Percentiles rank a stretch among this genome's conserved stretches.
phyloP scores from a whole-genome alignment of 1,140 invertebrate species.

The Nymphalis io region DNA sequence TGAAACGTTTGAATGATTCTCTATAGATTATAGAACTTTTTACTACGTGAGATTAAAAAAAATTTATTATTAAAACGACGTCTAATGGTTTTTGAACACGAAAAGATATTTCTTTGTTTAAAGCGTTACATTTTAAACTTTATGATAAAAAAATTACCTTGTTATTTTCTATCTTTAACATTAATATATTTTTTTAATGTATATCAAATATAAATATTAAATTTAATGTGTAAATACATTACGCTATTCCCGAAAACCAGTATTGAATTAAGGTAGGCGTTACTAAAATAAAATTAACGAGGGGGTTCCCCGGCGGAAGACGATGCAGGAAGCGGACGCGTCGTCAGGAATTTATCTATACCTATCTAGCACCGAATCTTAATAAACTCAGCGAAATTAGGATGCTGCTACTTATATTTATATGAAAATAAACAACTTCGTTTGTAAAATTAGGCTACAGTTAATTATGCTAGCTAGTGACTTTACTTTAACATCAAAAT shows the following conservation, averaged over 20 bases:
- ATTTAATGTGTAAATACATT: constrained; percentile 20
- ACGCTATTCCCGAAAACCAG: constrained; percentile 40
- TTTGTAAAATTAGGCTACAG: background rate
- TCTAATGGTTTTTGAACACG: too few relatives aligned
- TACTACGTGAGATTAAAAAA: too few relatives aligned
- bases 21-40: too few relatives aligned
- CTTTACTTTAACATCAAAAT: background rate
- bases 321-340: constrained; percentile 59
- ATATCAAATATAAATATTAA: background rate
- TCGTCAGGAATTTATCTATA: constrained; percentile 60
- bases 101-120: too few relatives aligned
- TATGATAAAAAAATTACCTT: background rate
- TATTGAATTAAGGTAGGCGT: constrained; percentile 63
- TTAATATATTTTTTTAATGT: background rate
- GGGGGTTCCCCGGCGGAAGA: constrained; percentile 61
- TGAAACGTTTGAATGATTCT: too few relatives aligned
- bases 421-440: constrained; percentile 17
- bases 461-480: background rate
- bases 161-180: background rate
- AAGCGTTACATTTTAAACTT: too few relatives aligned
- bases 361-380: constrained; percentile 64
- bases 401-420: constrained; percentile 24
- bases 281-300: constrained; percentile 74
- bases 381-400: constrained; percentile 59
- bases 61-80: too few relatives aligned